Conservation (phyloP, 2,113 vertebrate genomes). For the Prietella phreatophila region DNA sequence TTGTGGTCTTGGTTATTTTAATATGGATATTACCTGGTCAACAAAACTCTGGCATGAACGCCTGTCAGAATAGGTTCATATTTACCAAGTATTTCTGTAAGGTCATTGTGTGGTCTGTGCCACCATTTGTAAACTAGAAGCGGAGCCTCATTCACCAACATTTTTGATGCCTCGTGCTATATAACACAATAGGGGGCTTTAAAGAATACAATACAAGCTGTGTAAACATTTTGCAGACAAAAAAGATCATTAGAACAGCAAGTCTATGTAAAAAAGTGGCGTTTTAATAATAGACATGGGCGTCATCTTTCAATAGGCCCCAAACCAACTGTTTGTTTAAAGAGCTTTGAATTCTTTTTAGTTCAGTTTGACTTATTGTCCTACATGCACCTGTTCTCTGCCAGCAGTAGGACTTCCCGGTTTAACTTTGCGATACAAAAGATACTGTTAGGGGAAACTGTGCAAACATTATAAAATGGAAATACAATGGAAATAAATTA, state of each 20-base stretch:
- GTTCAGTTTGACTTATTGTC: background rate
- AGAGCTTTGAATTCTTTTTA: background rate
- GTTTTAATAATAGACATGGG: background rate
- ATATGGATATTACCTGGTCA: background rate
- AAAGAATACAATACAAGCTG: constrained; percentile 44
- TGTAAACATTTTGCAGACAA: constrained; percentile 45
- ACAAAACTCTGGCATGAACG: background rate
- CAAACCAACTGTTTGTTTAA: background rate
- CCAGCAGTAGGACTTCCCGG: background rate
- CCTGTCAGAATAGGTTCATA: background rate
- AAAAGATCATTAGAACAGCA: constrained; percentile 60
- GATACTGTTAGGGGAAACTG: background rate
- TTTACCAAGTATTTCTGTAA: background rate
- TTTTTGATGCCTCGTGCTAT: constrained; percentile 42
- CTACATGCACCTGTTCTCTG: constrained; percentile 2
- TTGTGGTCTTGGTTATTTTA: background rate
- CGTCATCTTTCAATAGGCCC: constrained; percentile 25
- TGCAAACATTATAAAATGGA: background rate
- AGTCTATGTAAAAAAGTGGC: constrained; percentile 45
- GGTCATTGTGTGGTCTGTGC: too few relatives aligned
- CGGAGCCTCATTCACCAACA: background rate
- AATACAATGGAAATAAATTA: too few relatives aligned
- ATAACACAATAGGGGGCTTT: constrained; percentile 61
- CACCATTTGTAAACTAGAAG: background rate
- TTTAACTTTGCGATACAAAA: background rate